Percentiles rank a stretch among this genome's conserved stretches.
Conservation (phyloP, 2,797 vertebrate species). For the Acanthis flammea region DNA sequence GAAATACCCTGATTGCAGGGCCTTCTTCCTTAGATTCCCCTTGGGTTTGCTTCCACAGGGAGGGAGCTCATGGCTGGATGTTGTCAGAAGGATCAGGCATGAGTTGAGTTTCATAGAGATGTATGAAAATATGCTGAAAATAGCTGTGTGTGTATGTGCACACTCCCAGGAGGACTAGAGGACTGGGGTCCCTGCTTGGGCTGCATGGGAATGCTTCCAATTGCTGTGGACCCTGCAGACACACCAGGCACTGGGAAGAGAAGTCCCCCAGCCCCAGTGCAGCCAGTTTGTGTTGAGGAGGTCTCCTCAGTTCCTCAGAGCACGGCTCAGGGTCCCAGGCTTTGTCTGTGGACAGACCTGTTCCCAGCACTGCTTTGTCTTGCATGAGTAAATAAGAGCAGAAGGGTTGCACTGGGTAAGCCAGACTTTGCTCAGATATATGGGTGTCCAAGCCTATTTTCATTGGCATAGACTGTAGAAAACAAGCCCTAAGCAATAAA, state of each 20-base stretch:
- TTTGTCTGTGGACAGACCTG: neutral
- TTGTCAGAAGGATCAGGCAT: neutral
- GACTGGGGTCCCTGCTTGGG: neutral
- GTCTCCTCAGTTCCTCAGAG: neutral
- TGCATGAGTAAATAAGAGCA: neutral
- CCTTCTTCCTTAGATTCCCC: neutral
- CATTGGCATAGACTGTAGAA: neutral
- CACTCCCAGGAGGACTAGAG: neutral
- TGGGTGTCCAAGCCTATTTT: neutral
- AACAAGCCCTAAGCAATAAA: neutral
- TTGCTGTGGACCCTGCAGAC: neutral
- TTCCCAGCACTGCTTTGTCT: neutral
- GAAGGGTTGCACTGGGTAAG: neutral
- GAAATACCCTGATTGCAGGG: neutral
- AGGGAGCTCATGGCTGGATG: neutral
- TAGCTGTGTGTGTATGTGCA: rapidly evolving
- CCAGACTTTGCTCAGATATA: neutral
- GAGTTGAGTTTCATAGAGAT: neutral
- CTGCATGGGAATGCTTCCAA: neutral
- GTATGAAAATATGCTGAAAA: neutral
- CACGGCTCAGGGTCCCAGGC: neutral
- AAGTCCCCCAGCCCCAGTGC: neutral
- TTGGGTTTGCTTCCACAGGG: neutral
- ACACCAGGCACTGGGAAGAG: rapidly evolving
- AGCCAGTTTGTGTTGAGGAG: neutral